phyloP scores from a whole-genome alignment of 2,113 vertebrate genomes.

The Aythya baeri region DNA sequence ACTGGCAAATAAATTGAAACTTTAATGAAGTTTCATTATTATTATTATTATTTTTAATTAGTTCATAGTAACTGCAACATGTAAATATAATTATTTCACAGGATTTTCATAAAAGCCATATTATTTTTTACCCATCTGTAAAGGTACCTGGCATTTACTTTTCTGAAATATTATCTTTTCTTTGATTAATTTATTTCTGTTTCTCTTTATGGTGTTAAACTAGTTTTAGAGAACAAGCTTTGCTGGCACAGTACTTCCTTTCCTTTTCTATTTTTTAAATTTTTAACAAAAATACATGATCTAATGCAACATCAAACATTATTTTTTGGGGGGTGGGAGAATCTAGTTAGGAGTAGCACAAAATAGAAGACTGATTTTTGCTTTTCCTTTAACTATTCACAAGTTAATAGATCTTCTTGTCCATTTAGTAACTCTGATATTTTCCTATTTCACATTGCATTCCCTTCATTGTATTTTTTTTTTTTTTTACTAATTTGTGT shows the following conservation, averaged over 20 bases:
- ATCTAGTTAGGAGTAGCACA: neutral
- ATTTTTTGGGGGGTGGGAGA: neutral
- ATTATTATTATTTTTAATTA: neutral
- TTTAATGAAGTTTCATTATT: neutral
- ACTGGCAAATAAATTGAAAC: neutral
- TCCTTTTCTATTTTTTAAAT: neutral
- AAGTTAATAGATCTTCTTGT: neutral
- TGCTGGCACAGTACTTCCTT: too few relatives aligned
- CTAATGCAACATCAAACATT: neutral
- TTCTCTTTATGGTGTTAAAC: neutral
- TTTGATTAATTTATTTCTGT: neutral
- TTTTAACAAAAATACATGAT: neutral
- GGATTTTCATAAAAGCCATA: neutral
- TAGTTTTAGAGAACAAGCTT: neutral
- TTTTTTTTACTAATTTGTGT: neutral
- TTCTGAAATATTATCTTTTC: neutral
- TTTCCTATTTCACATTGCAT: neutral
- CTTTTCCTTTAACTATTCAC: neutral
- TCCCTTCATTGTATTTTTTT: neutral
- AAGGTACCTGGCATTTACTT: neutral
- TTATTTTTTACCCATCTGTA: accelerated
- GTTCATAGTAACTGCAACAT: neutral
- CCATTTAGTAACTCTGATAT: neutral
- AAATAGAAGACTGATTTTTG: neutral
- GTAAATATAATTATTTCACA: neutral